Base-by-base conservation (phyloP, 2,888 invertebrate genomes). In the Drosophila histrio region DNA sequence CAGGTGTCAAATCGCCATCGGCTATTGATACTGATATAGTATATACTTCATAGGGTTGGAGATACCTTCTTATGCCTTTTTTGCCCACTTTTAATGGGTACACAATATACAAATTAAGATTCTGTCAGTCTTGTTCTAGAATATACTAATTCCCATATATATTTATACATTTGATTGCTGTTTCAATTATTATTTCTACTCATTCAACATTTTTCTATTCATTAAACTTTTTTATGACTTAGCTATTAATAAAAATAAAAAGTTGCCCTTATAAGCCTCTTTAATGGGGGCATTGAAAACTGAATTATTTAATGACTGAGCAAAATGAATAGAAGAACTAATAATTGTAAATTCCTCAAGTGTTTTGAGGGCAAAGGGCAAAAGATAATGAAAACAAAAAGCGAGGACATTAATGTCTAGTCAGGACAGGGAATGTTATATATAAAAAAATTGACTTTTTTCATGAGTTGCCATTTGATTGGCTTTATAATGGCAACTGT, bases 401-500 rank as follows among this genome's bases (percentile, higher is more conserved):
- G 6, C 13, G 24, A 34, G 59, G 13, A 43, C 64, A 61, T 75
- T 62, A 57, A 47, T 38, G 52, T 17, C 49, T 71, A 73, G 66
- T 64, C 41, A 66, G 59, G 41, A 60, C 19, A 52, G 26, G 2
- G 15, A 60, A 53, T 66, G 57, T 43, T 24, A 19, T 36, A 34
- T n/a, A n/a, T n/a, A 47, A 49, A 66, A 54, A 63, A 57, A 67
- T 54, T 30, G 63, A 57, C 52, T 77, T 63, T 67, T 59, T 62
- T 56, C 72, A 66, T 66, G 58, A 54, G 50, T 47, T 52, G 62
- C 50, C 72, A 67, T 56, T 72, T 56, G 63, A 69, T 63, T 63
- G 75, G 60, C 72, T 60, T 43, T 44, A 30, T 11, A 39, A 30
- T 38, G 34, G 47, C 59, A 47, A 46, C 13, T 17, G 19, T 9